Base-by-base conservation (phyloP, 2,113 vertebrate genomes). In the Colistium nudipinnis region DNA sequence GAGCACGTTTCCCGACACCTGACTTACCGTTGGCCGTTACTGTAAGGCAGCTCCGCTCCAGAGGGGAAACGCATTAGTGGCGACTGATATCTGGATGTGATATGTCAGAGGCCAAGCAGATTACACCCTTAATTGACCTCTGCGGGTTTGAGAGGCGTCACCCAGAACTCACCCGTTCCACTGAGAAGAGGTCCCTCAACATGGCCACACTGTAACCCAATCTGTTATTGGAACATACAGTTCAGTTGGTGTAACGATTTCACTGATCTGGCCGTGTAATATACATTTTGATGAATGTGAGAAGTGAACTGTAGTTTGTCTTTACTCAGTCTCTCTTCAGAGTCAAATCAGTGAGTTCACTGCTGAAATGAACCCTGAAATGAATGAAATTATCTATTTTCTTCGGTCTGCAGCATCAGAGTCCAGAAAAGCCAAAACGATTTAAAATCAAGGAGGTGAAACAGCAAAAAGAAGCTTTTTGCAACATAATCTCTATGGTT, bases 11-110 rank as follows among this genome's bases (percentile, higher is more conserved):
- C 62, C 65, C 9, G 64, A 80, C 76, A 77, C 84, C 69, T 80
- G 80, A 82, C 76, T 76, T 76, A 48, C 49, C 25, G 11, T 49
- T 44, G 48, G 77, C 75, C 7, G 38, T 49, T 20, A 48, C 73
- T 70, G 77, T 76, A 61, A 63, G 71, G 56, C 61, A 56, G 55
- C 74, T 73, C 30, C 0, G 60, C 70, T 59, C 70, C 83, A 85
- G 84, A 81, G 33, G 74, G 81, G 45, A 66, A 80, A 86, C 35
- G n/a, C 69, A 84, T 89, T 70, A 86, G 73, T 2, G 25, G 56
- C 24, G 62, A 78, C 55, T 47, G 83, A 83, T 62, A 80, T 62
- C 7, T 65, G 74, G 43, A 67, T 49, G 52, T 22, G 47, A 83
- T 63, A 82, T 69, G 74, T 68, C 52, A 70, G 60, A 63, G 27